Conservation (phyloP, 2,113 vertebrate species). For the Muscicapa adusta region DNA sequence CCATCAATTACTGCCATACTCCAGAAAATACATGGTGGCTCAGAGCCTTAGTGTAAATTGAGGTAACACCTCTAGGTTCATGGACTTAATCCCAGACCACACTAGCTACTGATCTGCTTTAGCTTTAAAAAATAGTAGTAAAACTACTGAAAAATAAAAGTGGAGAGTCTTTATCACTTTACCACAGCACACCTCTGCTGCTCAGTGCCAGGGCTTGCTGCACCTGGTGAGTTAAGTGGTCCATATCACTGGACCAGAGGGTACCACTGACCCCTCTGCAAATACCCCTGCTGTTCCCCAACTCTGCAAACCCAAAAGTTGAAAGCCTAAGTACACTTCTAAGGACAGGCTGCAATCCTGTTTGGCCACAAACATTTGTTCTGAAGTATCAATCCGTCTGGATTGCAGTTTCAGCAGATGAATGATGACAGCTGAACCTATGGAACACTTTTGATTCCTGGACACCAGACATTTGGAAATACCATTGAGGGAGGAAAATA, state of each 20-base stretch:
- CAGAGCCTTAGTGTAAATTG: neutral
- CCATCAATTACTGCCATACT: neutral
- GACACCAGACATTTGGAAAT: neutral
- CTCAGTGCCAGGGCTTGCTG: neutral
- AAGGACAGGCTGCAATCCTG: neutral
- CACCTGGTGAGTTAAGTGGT: neutral
- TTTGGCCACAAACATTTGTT: neutral
- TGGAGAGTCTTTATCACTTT: neutral
- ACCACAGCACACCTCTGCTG: neutral
- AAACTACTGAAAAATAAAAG: neutral
- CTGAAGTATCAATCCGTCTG: neutral
- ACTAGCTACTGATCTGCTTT: neutral
- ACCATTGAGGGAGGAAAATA: neutral
- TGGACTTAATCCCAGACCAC: neutral
- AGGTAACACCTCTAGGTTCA: neutral
- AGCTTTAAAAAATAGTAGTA: neutral
- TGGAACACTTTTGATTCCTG: neutral
- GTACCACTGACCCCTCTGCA: neutral
- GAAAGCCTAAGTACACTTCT: neutral
- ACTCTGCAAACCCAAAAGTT: accelerated
- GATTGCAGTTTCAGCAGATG: neutral
- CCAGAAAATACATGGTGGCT: neutral
- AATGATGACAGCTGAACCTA: neutral
- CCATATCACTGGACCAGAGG: accelerated
- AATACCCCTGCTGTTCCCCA: neutral